Conservation (phyloP, 2,888 invertebrate species). For the Ptychoptera albimana region DNA sequence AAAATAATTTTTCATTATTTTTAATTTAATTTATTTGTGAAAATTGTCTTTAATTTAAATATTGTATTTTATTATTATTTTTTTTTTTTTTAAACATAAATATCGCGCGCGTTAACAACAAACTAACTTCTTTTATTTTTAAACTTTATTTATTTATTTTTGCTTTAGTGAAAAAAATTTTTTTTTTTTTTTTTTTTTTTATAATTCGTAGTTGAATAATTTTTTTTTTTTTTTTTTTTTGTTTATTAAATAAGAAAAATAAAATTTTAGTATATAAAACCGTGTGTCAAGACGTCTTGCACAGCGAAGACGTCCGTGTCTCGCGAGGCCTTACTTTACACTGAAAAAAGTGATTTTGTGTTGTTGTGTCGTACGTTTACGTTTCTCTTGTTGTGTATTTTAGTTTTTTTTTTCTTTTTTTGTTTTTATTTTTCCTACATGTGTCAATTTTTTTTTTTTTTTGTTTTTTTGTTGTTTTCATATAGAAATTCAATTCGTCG, state of each 20-base stretch:
- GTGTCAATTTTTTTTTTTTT: slow-evolving; percentile 1
- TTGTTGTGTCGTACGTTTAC: no score
- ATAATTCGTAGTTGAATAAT: not conserved
- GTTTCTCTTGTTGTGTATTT: slow-evolving; percentile 10
- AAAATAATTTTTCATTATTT: not conserved
- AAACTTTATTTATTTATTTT: slow-evolving; percentile 6
- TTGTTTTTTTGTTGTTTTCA: no score
- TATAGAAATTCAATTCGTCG: no score
- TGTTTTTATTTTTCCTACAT: slow-evolving; percentile 8
- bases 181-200: slow-evolving; percentile 8
- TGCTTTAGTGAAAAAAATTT: slow-evolving; percentile 6
- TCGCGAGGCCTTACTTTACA: slow-evolving; percentile 31
- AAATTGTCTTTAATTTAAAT: not conserved
- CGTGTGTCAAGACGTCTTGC: not conserved
- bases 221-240: not conserved
- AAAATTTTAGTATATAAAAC: not conserved
- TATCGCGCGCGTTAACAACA: no score
- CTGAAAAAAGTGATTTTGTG: slow-evolving; percentile 20
- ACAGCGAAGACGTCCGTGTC: slow-evolving; percentile 19
- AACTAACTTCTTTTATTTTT: not conserved
- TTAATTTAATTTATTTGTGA: not conserved
- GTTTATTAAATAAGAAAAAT: not conserved
- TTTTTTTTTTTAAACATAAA: not conserved
- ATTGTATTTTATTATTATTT: not conserved
- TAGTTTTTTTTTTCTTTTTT: slow-evolving; percentile 6